Evolutionary conservation across 2,113 vertebrate genomes (phyloP).

Genomic region (Eira barbara): DNA sequence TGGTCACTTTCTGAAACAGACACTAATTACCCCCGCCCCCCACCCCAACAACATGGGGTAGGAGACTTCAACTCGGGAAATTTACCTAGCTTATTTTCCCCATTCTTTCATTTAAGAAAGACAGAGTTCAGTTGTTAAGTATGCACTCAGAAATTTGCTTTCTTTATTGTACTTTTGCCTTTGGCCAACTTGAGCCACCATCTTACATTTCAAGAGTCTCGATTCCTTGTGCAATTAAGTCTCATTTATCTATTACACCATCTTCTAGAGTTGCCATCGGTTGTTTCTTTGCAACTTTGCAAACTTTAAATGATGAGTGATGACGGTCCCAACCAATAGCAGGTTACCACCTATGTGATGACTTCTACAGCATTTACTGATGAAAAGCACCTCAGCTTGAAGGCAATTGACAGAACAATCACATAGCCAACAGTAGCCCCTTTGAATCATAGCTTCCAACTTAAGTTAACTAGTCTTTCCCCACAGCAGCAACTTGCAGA

Average conservation of each 20-base stretch:
- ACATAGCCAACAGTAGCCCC: neutral
- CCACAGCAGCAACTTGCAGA: neutral
- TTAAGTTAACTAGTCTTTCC: neutral
- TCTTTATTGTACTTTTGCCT: neutral
- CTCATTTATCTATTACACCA: neutral
- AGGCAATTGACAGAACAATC: neutral
- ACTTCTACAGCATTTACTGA: neutral
- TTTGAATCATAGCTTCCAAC: neutral
- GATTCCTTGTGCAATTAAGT: neutral
- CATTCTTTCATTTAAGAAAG: neutral
- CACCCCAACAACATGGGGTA: neutral
- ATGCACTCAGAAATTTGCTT: neutral
- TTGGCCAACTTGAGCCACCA: neutral
- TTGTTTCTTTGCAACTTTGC: neutral
- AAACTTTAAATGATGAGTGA: neutral
- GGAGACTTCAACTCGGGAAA: neutral
- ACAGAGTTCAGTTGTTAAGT: neutral
- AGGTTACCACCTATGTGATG: neutral
- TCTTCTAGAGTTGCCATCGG: neutral
- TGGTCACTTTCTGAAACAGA: neutral
- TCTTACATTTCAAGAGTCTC: neutral
- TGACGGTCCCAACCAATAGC: neutral
- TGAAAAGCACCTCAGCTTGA: neutral
- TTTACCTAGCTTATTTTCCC: neutral
- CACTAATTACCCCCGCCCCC: neutral